Conservation (phyloP, 2,888 invertebrate genomes). For the Tiliacea aurago region DNA sequence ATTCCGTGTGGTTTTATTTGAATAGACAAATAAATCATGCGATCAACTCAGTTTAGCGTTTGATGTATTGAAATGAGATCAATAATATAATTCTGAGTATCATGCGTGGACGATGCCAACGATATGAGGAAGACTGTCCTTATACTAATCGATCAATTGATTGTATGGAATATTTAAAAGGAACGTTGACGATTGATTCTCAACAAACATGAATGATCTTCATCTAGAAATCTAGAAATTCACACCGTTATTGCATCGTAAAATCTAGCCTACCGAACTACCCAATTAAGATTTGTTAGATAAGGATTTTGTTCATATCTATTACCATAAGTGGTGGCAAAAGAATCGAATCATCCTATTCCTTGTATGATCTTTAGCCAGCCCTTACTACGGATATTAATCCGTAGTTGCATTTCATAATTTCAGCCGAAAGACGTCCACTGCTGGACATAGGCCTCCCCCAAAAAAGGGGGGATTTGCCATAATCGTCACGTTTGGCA, state of each 20-base stretch:
- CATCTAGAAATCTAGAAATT: not conserved
- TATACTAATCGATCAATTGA: conserved; percentile 27
- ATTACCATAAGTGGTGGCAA: not conserved
- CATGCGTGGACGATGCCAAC: conserved; percentile 42
- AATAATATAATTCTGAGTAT: conserved; percentile 51
- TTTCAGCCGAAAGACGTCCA: too few relatives aligned
- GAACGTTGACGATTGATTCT: not conserved
- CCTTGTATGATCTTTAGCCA: not conserved
- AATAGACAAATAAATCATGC: conserved; percentile 43
- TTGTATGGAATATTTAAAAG: conserved; percentile 23
- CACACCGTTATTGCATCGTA: not conserved
- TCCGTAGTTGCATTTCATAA: not conserved
- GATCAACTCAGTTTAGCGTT: conserved; percentile 43
- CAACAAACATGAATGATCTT: not conserved
- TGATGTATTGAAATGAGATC: conserved; percentile 55
- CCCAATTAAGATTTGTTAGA: not conserved
- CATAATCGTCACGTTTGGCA: too few relatives aligned
- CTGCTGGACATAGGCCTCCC: too few relatives aligned
- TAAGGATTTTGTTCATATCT: not conserved
- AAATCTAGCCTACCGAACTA: not conserved
- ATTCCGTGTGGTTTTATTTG: conserved; percentile 42
- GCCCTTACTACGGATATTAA: not conserved
- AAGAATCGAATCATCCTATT: not conserved
- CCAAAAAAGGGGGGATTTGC: too few relatives aligned
- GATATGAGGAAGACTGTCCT: conserved; percentile 30